Evolutionary conservation across 1,140 invertebrate species (phyloP), one percentile per base, ranked within the genome.

Genomic region (Cydia fagiglandana): DNA sequence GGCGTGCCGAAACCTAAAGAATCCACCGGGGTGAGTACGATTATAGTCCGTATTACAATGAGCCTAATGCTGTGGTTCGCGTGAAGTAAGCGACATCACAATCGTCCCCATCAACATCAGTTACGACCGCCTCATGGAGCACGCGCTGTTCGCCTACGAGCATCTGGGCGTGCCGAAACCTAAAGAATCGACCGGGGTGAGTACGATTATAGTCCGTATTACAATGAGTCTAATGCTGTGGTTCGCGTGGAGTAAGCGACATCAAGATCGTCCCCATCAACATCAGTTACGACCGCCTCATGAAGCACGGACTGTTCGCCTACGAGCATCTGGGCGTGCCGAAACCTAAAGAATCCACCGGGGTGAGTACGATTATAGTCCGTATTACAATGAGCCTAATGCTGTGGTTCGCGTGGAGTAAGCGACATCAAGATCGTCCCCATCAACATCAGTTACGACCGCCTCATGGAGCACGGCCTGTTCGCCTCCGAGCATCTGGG

Each of bases 1-100:
- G 98, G 99, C 20, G 96, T 99, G 28, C 98, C 98, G 28, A 99
- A 99, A 90, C 98, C 98, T 1, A 98, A 97, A 90, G 99, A 99
- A 93, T 96, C 97, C 4, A 99, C 98, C 4, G 95, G 96, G 68
- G 97, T 98, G 88, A 94, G 95, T 24, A 15, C 3, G 87, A 80
- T 66, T 13, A 41, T 30, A 34, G 9, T 4, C 24, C 13, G 7
- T 30, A 66, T n/a, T 28, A 12, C 96, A 6, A 97, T 97, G 93
- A 95, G 96, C 96, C 83, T 99, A 74, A 95, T 98, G 83, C 95
- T 97, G 4, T 96, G 96, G 75, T 96, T 97, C 95, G 64, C 95
- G 95, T 41, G 94, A 96, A 85, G 95, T 99, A 9, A 94, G 96
- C 0, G 98, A 99, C 89, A 95, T 99, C 53, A 95, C 96, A 76